Evolutionary conservation across 2,113 vertebrate species (phyloP), one percentile per base, ranked within the genome.

Genomic region (Dromiciops gliroides): DNA sequence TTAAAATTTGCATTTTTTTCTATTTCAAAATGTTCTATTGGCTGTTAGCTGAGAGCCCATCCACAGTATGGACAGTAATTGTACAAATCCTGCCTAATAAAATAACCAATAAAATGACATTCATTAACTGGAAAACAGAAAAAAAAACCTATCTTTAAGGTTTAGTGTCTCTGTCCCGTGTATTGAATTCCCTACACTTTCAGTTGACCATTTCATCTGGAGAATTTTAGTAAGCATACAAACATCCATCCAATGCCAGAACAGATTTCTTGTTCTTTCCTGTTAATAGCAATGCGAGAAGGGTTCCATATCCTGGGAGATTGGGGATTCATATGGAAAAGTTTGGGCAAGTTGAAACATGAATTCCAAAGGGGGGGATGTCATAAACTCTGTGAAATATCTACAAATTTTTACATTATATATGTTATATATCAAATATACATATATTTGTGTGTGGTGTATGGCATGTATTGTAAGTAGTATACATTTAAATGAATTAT

Each of bases 321-420:
- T 10, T 92, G 67, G 19, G 94, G 10, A 25, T 60, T 60, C 60
- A 44, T 44, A 6, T 49, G 89, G 12, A 93, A 91, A 97, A 47
- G 24, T 23, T 92, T 48, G 90, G 25, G 91, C 90, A 97, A n/a
- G 23, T 12, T 93, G 44, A 52, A 52, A 22, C 0, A 47, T 51
- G 56, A 44, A 56, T 56, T 91, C 94, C 56, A 75, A 11, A 16
- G 4, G 47, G 4, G 47, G 2, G 12, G 0, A 24, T 26, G 48
- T 48, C 26, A 93, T 92, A 89, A 93, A 50, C 24, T 51, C 47
- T 92, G 8, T 47, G 93, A 95, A 60, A 93, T 51, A 19, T 75
- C 50, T 92, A 23, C 31, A 93, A 95, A 60, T 91, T n/a, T 95
- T 93, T 51, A 92, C 47, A 44, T 89, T 37, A 2, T 92, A 28